Evolutionary conservation across 2,888 invertebrate genomes (phyloP).

Genomic region (Halictus ligatus): DNA sequence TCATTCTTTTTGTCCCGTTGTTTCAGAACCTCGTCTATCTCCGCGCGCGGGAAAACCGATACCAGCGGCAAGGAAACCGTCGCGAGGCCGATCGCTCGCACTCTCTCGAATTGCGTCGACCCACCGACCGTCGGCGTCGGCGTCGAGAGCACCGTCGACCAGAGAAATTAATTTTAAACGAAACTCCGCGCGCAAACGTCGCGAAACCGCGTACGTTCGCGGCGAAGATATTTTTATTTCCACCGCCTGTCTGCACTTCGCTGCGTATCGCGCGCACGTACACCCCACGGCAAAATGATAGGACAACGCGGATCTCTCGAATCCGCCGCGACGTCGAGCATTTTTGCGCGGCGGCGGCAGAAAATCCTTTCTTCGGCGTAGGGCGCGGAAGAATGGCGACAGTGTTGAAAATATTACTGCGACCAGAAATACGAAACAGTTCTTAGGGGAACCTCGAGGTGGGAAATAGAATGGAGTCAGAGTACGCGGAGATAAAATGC

Average conservation of each 20-base stretch:
- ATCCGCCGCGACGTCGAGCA: neutral
- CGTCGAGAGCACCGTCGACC: neutral
- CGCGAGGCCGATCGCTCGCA: neutral
- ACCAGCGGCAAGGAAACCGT: neutral
- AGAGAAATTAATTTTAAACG: constrained; percentile 55
- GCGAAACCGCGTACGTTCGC: constrained; percentile 16
- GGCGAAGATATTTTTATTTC: neutral
- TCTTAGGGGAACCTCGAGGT: neutral
- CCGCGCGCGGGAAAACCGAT: neutral
- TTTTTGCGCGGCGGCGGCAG: neutral
- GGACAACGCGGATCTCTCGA: constrained; percentile 2
- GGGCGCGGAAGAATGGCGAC: neutral
- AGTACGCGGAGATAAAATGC: neutral
- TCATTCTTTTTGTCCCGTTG: constrained; percentile 32
- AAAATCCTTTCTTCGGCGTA: neutral
- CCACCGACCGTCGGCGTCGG: neutral
- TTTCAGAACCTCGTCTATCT: constrained; percentile 21
- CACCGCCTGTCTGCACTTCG: neutral
- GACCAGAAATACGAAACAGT: neutral
- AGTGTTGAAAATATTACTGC: neutral
- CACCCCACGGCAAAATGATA: constrained; percentile 12
- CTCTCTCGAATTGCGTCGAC: constrained; percentile 3
- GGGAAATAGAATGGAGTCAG: neutral
- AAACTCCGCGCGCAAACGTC: constrained; percentile 21
- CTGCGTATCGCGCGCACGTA: neutral